Evolutionary conservation across 92 coral and sea anemone genomes (phyloP), one percentile per base, ranked within the genome.

Genomic region (Phenganax stokvisi): DNA sequence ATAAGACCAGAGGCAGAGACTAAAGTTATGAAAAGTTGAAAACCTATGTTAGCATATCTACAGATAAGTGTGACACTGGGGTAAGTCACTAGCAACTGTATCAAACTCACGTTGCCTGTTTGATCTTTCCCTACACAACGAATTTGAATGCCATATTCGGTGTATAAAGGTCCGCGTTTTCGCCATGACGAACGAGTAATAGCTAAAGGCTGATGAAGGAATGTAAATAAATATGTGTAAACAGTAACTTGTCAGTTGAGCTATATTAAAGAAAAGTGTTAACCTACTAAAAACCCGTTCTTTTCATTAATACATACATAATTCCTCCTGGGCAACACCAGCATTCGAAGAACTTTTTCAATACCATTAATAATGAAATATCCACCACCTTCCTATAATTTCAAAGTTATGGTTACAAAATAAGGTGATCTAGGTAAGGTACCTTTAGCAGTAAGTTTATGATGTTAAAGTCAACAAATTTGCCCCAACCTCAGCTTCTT

Each of bases 301-400:
- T 64, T 3, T 51, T 56, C 11, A 56, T 80, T 16, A 56, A 53
- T 75, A 83, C 99, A 88, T 90, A 96, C 99, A 86, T 87, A 96
- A 72, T 96, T 96, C 85, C 99, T 92, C 87, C 99, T 90, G 58
- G 99, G 99, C 57, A 96, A 83, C 52, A 96, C 91, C 25, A 96
- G 89, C 99, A 96, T 96, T 84, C 99, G 85, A 68, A 96, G 74
- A 3, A 96, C 89, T 81, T 92, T 96, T 84, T 96, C 99, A 86
- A 90, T 86, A 11, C 99, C 99, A 85, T 96, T 96, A 61, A 96
- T 72, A 74, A 96, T 86, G 71, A 96, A 96, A 74, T 96, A 96
- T 79, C 99, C 99, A 55, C 99, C 99, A 71, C 97, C 97, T 80
- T 94, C 98, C 98, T 94, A 62, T 28, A 81, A 70, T 25, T 53